Evolutionary conservation across 2,888 invertebrate species (phyloP).

Genomic region (Xanthia togata): DNA sequence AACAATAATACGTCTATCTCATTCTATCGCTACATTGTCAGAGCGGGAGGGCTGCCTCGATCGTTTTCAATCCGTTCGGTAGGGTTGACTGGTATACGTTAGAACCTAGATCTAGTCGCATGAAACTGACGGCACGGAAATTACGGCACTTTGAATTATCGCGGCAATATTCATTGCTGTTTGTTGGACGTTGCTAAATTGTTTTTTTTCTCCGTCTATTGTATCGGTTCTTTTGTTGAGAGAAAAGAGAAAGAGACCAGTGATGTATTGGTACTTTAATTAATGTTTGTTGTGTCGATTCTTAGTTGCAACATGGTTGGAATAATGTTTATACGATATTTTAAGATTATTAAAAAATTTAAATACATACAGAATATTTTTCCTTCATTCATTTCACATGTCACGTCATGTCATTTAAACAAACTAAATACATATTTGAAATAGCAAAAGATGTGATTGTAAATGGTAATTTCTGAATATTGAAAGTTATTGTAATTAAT

Average conservation of each 20-base stretch:
- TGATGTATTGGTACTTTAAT: constrained; percentile 38
- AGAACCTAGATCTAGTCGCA: constrained; percentile 68
- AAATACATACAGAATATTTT: not conserved
- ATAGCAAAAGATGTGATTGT: not conserved
- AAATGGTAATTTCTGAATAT: not conserved
- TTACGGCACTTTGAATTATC: constrained; percentile 73
- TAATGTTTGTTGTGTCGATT: constrained; percentile 26
- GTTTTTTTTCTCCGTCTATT: constrained; percentile 46
- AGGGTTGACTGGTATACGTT: constrained; percentile 65
- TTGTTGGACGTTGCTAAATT: constrained; percentile 65
- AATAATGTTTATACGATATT: not conserved
- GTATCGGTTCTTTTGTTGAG: constrained; percentile 35
- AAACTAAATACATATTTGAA: not conserved
- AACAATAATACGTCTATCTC: constrained; percentile 55
- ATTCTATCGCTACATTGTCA: constrained; percentile 36
- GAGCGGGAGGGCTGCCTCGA: constrained; percentile 31
- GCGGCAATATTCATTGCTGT: constrained; percentile 70
- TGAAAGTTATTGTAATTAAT: not conserved
- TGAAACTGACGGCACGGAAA: constrained; percentile 75
- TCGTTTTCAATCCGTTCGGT: constrained; percentile 49
- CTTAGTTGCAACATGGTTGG: not conserved
- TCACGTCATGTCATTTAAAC: not conserved
- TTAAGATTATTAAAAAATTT: too few species aligned
- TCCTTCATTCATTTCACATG: not conserved
- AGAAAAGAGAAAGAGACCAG: constrained; percentile 24